These are phyloP conservation scores for Ylistrum balloti DNA, from an alignment of 1,140 invertebrate species.

Conservation along the genomic window DNA sequence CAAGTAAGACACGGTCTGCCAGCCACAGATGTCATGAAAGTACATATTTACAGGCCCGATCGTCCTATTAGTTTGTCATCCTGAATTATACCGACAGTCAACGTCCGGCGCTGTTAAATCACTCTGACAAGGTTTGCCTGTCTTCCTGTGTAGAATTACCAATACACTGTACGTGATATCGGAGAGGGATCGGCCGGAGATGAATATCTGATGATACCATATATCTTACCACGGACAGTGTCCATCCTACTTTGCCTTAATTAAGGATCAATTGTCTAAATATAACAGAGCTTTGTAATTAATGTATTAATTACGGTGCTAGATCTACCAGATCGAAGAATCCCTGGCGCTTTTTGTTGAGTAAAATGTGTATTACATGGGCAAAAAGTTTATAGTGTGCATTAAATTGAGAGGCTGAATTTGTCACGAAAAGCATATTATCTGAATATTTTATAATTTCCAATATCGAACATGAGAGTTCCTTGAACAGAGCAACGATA, in stretches of 20 bases:
- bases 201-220: background rate
- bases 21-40: background rate
- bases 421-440: too few species aligned
- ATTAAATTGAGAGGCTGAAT: too few species aligned
- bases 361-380: too few species aligned
- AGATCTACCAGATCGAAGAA: too few species aligned
- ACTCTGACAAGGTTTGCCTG: background rate
- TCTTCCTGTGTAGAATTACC: background rate
- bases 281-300: background rate
- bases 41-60: slow-evolving; percentile 21
- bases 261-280: background rate
- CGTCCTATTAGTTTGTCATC: slow-evolving; percentile 22
- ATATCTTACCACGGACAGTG: background rate
- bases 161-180: background rate
- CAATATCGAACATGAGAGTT: too few species aligned
- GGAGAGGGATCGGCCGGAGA: background rate
- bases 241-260: background rate
- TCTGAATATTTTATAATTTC: too few species aligned
- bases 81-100: slow-evolving; percentile 1
- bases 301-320: background rate
- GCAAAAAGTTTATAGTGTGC: too few species aligned
- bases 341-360: too few species aligned
- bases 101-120: background rate
- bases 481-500: too few species aligned
- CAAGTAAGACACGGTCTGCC: background rate